These are phyloP conservation scores for Bursaphelenchus okinawaensis DNA, from an alignment of 2,888 invertebrate species.

Conservation along the genomic window DNA sequence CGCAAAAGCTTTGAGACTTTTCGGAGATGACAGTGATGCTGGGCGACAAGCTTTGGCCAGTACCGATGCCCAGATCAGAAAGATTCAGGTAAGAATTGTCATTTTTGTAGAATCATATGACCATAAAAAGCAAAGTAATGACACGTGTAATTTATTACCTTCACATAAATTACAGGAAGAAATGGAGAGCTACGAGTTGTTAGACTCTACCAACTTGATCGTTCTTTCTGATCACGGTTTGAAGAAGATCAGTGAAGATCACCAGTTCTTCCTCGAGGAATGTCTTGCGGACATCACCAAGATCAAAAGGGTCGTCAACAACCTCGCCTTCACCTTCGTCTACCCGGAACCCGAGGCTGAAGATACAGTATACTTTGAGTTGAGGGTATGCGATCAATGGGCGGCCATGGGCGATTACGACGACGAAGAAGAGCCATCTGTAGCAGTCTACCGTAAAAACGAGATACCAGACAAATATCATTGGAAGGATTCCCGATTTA, in stretches of 20 bases:
- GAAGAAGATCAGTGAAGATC: constrained; percentile 45
- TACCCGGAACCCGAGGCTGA: constrained; percentile 50
- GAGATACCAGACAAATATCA: constrained; percentile 49
- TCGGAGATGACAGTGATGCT: constrained; percentile 46
- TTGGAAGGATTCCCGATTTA: constrained; percentile 45
- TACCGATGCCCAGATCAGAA: constrained; percentile 47
- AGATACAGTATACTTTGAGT: constrained; percentile 52
- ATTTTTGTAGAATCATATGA: too few relatives aligned
- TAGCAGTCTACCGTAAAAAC: constrained; percentile 45
- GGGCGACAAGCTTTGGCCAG: constrained; percentile 41
- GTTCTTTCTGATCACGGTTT: constrained; percentile 54
- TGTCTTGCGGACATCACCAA: constrained; percentile 51
- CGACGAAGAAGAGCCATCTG: constrained; percentile 42
- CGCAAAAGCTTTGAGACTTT: constrained; percentile 43
- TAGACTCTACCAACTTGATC: constrained; percentile 49
- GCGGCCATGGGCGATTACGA: constrained; percentile 53
- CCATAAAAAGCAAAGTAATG: too few relatives aligned
- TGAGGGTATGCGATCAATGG: constrained; percentile 56
- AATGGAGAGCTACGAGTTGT: constrained; percentile 40
- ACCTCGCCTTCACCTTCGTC: constrained; percentile 49
- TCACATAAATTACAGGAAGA: constrained; percentile 33
- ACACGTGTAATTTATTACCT: too few relatives aligned
- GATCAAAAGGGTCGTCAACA: constrained; percentile 50
- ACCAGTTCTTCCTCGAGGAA: constrained; percentile 55
- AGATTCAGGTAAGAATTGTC: constrained; percentile 52